Conservation (phyloP, 2,113 vertebrate species). For the Amazona vittata region DNA sequence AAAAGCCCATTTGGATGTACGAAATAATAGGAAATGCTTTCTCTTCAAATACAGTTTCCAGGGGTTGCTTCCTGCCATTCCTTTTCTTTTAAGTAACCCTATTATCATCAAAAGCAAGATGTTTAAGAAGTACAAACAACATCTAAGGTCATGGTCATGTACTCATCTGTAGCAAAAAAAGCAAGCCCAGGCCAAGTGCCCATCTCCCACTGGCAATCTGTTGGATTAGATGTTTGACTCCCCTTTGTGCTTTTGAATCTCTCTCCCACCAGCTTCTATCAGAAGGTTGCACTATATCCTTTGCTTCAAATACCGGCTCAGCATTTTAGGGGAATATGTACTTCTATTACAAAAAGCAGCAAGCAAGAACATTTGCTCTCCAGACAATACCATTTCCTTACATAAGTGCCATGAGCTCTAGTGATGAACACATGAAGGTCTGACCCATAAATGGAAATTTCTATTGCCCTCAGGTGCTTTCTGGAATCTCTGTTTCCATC, state of each 20-base stretch:
- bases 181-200: not conserved
- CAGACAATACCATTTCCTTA: constrained; percentile 3
- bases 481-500: not conserved
- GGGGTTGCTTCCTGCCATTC: not conserved
- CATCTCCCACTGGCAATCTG: not conserved
- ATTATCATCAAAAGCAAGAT: not conserved
- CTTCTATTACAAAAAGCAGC: not conserved
- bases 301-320: not conserved
- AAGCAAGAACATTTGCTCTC: not conserved
- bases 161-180: not conserved
- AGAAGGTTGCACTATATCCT: not conserved
- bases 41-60: not conserved
- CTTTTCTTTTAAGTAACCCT: not conserved
- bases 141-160: not conserved
- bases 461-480: constrained; percentile 2
- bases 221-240: not conserved
- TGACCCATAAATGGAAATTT: not conserved
- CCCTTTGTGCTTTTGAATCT: not conserved
- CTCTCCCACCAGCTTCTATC: not conserved
- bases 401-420: not conserved
- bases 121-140: not conserved
- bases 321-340: not conserved
- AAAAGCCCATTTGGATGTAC: not conserved
- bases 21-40: not conserved
- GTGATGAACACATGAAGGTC: not conserved